Percentiles rank a stretch among this genome's conserved stretches.
These are phyloP conservation scores for Calliopum simillimum DNA, from an alignment of 2,888 invertebrate genomes.

Conservation along the genomic window DNA sequence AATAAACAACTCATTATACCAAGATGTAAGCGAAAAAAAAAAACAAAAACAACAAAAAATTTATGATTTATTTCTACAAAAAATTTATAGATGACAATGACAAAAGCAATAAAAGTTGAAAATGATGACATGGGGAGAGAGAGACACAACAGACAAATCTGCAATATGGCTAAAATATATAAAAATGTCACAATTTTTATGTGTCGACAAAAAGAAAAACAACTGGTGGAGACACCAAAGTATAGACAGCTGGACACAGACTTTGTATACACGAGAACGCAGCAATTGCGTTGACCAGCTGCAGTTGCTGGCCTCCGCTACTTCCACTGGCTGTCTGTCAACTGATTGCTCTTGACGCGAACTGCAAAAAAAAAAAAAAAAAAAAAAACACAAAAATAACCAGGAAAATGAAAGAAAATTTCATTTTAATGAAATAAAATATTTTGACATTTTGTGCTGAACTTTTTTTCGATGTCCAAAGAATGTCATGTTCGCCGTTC, in stretches of 20 bases:
- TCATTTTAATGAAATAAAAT: neutral
- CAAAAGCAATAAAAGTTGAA: constrained; percentile 20
- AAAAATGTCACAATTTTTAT: neutral
- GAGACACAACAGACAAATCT: constrained; percentile 6
- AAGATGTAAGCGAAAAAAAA: constrained; percentile 1
- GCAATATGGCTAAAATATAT: neutral
- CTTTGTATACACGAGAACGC: too few species aligned
- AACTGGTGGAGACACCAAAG: neutral
- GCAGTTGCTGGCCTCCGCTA: neutral
- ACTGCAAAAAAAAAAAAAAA: neutral
- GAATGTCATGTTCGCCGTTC: too few species aligned
- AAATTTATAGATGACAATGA: constrained; percentile 15
- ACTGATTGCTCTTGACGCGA: neutral
- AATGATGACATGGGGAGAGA: constrained; percentile 31
- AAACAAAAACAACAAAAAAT: too few species aligned
- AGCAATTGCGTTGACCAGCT: neutral
- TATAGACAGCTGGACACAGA: neutral
- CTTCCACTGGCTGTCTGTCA: constrained; percentile 1
- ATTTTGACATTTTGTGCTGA: constrained; percentile 5
- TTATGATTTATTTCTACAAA: constrained; percentile 28
- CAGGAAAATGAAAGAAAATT: neutral
- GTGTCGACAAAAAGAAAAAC: neutral
- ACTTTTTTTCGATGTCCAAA: neutral
- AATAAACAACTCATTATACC: constrained; percentile 14
- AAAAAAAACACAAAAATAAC: neutral